Conservation (phyloP, 2,113 vertebrate species). For the Neogale vison region DNA sequence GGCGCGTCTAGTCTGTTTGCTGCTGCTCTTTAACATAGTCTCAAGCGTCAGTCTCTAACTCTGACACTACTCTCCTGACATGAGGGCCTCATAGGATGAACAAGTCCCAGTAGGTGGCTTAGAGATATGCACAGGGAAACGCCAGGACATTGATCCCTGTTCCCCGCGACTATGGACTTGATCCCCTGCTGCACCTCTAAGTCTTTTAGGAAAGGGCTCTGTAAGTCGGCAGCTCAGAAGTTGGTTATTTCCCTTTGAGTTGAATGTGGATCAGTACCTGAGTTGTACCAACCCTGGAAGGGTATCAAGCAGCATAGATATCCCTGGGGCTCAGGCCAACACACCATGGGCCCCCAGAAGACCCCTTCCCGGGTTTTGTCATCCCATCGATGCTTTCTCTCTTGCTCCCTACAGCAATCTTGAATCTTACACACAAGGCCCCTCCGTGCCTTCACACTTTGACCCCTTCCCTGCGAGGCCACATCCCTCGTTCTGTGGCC, state of each 20-base stretch:
- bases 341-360: too few species aligned
- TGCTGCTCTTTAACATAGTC: neutral
- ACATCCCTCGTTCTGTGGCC: neutral
- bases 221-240: neutral
- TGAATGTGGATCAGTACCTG: neutral
- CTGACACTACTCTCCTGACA: neutral
- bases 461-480: neutral
- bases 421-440: neutral
- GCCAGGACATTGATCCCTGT: accelerated
- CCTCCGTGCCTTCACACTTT: neutral
- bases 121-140: neutral
- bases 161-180: too few species aligned
- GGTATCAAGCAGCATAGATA: neutral
- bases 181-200: neutral
- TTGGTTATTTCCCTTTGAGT: neutral
- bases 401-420: neutral
- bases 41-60: neutral
- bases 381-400: too few species aligned
- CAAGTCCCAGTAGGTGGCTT: neutral
- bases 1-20: accelerated
- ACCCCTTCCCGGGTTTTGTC: neutral
- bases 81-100: neutral
- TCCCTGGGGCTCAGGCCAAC: neutral
- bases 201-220: neutral
- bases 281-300: neutral